phyloP scores from a whole-genome alignment of 2,888 invertebrate genomes.

The Hipparchia sbordonii region DNA sequence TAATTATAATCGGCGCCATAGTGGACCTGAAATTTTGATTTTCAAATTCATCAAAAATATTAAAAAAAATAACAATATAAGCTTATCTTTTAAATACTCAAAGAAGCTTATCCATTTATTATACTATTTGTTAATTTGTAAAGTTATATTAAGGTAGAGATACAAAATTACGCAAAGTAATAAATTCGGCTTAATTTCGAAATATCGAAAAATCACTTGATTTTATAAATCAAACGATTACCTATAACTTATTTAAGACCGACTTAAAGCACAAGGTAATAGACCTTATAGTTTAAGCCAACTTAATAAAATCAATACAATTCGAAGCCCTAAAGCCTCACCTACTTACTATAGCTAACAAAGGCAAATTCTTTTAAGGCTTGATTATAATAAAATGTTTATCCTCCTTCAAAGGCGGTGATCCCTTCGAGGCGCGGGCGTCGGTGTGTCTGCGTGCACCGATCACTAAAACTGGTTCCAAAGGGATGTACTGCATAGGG shows the following conservation, averaged over 20 bases:
- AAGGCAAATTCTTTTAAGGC: constrained; percentile 22
- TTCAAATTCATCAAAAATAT: no score
- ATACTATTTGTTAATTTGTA: no score
- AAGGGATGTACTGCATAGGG: constrained; percentile 19
- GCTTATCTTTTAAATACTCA: no score
- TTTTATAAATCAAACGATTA: not conserved
- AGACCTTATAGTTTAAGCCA: constrained; percentile 4
- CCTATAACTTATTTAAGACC: not conserved
- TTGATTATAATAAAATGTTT: constrained; percentile 34
- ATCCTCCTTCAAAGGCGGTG: constrained; percentile 27
- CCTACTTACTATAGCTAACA: constrained; percentile 26
- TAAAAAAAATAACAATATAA: no score
- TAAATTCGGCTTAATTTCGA: not conserved
- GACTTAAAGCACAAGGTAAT: constrained; percentile 9
- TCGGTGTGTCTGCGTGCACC: constrained; percentile 49
- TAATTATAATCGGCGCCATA: no score
- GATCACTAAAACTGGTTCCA: constrained; percentile 48
- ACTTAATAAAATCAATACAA: constrained; percentile 22
- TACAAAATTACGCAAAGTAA: not conserved
- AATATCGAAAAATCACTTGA: not conserved
- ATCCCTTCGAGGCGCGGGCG: constrained; percentile 44
- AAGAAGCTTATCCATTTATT: no score
- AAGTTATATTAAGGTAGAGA: no score
- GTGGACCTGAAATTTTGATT: no score
- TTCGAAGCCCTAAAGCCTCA: constrained; percentile 11